Evolutionary conservation across 53 echinoderm and acorn worm genomes (phyloP).

Genomic region (Arbacia lixula): DNA sequence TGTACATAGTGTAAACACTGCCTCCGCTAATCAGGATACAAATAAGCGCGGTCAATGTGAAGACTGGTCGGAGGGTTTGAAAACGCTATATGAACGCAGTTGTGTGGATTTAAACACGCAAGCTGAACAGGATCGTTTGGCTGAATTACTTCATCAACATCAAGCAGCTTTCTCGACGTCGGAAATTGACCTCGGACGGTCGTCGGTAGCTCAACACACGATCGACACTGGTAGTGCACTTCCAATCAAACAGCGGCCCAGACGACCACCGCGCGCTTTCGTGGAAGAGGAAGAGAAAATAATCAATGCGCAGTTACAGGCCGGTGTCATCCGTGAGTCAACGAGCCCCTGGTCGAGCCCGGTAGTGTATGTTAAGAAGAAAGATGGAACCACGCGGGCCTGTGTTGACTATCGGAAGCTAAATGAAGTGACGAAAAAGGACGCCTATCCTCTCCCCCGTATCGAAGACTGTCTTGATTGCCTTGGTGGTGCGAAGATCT

Average conservation of each 20-base stretch:
- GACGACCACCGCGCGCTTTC: slow-evolving; percentile 61
- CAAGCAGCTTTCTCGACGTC: slow-evolving; percentile 50
- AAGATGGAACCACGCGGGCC: slow-evolving; percentile 48
- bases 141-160: too few relatives aligned
- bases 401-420: slow-evolving; percentile 75
- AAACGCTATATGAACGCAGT: slow-evolving; percentile 17
- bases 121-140: too few relatives aligned
- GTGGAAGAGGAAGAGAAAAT: slow-evolving; percentile 62
- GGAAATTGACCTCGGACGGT: slow-evolving; percentile 56
- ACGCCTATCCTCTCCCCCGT: slow-evolving; percentile 65
- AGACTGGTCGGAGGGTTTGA: slow-evolving; percentile 53
- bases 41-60: too few relatives aligned
- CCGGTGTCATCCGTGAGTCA: slow-evolving; percentile 65
- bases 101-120: too few relatives aligned
- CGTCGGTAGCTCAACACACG: slow-evolving; percentile 48
- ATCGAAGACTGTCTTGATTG: slow-evolving; percentile 69
- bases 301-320: slow-evolving; percentile 56
- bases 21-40: not conserved
- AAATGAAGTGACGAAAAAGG: slow-evolving; percentile 57
- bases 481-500: slow-evolving; percentile 65
- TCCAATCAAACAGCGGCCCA: slow-evolving; percentile 57
- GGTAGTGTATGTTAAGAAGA: slow-evolving; percentile 63
- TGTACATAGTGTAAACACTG: not conserved
- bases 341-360: slow-evolving; percentile 64
- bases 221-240: slow-evolving; percentile 66